phyloP scores from a whole-genome alignment of 2,113 vertebrate species.

The Calyptomena viridis region DNA sequence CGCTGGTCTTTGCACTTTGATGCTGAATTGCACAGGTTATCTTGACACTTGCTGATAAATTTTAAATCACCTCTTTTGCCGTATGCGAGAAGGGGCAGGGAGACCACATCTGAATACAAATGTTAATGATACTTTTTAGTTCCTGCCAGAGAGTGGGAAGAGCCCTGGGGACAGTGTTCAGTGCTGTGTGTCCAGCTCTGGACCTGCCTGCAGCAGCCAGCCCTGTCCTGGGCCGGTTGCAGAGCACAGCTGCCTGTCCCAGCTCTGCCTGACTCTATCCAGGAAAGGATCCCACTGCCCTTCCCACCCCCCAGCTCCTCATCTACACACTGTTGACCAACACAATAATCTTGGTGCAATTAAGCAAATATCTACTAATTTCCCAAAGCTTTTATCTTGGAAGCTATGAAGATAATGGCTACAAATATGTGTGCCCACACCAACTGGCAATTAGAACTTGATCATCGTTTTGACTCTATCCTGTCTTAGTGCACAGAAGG shows the following conservation, averaged over 20 bases:
- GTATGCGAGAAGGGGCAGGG: not conserved
- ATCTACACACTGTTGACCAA: not conserved
- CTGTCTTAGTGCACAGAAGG: not conserved
- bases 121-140: not conserved
- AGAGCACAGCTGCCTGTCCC: not conserved
- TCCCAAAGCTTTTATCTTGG: not conserved
- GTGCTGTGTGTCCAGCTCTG: not conserved
- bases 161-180: not conserved
- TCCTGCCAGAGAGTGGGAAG: not conserved
- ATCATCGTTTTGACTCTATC: not conserved
- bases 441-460: not conserved
- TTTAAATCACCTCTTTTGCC: conserved; percentile 46
- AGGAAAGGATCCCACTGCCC: not conserved
- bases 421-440: conserved; percentile 1
- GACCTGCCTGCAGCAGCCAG: rapidly evolving
- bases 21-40: conserved; percentile 53
- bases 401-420: not conserved
- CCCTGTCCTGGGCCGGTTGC: not conserved
- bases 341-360: not conserved
- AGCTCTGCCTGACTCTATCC: not conserved
- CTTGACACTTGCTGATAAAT: conserved; percentile 63
- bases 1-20: conserved; percentile 32
- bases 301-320: not conserved
- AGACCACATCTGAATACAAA: conserved; percentile 37
- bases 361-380: not conserved